phyloP scores from a whole-genome alignment of 2,888 invertebrate genomes.

The Argynnis bischoffii region DNA sequence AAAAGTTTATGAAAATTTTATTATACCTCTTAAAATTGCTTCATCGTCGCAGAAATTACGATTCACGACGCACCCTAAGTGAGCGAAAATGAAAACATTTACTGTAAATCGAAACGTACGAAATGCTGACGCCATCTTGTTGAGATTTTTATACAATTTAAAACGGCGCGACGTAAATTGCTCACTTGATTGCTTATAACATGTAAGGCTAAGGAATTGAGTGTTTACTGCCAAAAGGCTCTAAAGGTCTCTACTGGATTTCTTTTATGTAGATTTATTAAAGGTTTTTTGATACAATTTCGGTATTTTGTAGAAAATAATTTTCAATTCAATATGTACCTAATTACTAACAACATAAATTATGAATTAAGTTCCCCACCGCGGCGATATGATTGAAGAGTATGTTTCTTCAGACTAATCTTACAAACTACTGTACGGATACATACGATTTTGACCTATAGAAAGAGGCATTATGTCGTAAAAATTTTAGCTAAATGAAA shows the following conservation, averaged over 20 bases:
- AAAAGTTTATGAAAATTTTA: slow-evolving; percentile 56
- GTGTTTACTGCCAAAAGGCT: slow-evolving; percentile 13
- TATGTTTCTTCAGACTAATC: too few relatives aligned
- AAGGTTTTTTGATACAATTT: background rate
- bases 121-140: slow-evolving; percentile 40
- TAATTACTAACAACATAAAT: too few relatives aligned
- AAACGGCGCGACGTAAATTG: slow-evolving; percentile 48
- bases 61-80: slow-evolving; percentile 35
- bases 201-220: slow-evolving; percentile 26
- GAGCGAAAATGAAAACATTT: slow-evolving; percentile 30
- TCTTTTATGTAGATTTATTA: background rate
- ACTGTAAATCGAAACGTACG: slow-evolving; percentile 21
- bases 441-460: too few relatives aligned
- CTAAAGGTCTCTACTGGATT: slow-evolving; percentile 7
- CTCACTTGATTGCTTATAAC: slow-evolving; percentile 46
- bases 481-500: too few relatives aligned
- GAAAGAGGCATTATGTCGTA: too few relatives aligned
- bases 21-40: slow-evolving; percentile 46
- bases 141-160: slow-evolving; percentile 43
- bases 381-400: too few relatives aligned
- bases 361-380: too few relatives aligned
- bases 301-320: background rate
- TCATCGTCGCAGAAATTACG: slow-evolving; percentile 46
- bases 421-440: too few relatives aligned
- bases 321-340: too few relatives aligned